Evolutionary conservation across 2,797 vertebrate species (phyloP).

Genomic region (Astyanax mexicanus): DNA sequence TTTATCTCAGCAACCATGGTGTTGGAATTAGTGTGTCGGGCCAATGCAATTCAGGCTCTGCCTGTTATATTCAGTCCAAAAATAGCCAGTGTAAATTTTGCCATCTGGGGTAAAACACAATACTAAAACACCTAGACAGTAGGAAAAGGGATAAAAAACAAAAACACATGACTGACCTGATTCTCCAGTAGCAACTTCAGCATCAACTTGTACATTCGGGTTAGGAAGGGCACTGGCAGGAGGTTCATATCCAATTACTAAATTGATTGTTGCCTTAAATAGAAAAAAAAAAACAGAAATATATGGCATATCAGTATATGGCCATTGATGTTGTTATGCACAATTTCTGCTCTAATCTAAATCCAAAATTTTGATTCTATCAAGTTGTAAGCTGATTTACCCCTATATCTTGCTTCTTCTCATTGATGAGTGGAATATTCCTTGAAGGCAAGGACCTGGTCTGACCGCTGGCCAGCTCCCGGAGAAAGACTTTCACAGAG

Average conservation of each 20-base stretch:
- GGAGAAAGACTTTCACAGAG: constrained; percentile 83
- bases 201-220: constrained; percentile 62
- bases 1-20: no score
- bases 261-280: constrained; percentile 87
- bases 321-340: background rate
- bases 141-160: background rate
- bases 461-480: constrained; percentile 87
- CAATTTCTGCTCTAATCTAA: background rate
- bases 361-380: background rate
- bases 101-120: no score
- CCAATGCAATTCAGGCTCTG: no score
- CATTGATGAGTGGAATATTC: constrained; percentile 84
- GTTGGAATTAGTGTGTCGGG: no score
- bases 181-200: constrained; percentile 60
- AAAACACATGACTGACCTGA: constrained; percentile 49
- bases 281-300: constrained; percentile 34
- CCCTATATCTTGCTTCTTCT: constrained; percentile 87
- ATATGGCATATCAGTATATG: background rate
- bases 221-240: constrained; percentile 70
- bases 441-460: constrained; percentile 84
- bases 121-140: no score
- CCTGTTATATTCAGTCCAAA: no score
- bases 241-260: constrained; percentile 88
- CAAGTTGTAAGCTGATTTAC: constrained; percentile 73
- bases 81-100: no score